A percentile compares a stretch with the other conserved stretches of the same genome.
These are phyloP conservation scores for Crotalus tigris DNA, from an alignment of 2,113 vertebrate species.

Conservation along the genomic window DNA sequence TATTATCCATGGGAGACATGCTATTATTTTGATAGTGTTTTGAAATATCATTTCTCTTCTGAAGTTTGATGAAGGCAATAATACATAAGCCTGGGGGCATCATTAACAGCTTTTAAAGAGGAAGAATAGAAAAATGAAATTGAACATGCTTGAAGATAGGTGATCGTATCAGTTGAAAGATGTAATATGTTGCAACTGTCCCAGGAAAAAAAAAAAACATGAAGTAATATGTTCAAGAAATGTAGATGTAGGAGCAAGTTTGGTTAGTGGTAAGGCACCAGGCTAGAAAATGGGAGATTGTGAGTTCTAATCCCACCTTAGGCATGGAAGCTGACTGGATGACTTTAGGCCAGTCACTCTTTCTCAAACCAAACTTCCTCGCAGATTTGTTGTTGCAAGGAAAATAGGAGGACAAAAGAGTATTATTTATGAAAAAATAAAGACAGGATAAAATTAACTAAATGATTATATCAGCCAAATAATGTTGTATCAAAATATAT, in stretches of 20 bases:
- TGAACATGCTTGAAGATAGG: constrained; percentile 35
- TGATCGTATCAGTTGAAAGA: constrained; percentile 42
- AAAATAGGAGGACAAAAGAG: neutral
- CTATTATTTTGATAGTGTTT: neutral
- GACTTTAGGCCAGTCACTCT: neutral
- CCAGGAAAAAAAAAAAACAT: neutral
- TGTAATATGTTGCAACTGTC: neutral
- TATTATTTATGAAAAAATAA: neutral
- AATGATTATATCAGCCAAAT: neutral
- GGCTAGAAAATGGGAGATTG: neutral
- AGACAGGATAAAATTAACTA: neutral
- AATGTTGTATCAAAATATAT: neutral
- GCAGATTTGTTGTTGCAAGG: neutral
- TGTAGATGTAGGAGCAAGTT: neutral
- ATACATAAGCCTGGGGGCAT: constrained; percentile 27
- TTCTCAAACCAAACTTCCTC: neutral
- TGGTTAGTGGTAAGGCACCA: neutral
- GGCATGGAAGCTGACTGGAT: neutral
- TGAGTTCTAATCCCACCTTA: neutral
- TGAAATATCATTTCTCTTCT: constrained; percentile 35
- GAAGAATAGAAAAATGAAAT: constrained; percentile 45
- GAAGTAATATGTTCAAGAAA: neutral
- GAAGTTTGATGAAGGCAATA: constrained; percentile 37
- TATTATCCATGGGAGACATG: constrained; percentile 1
- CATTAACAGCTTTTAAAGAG: constrained; percentile 46